A percentile compares a stretch with the other conserved stretches of the same genome.
Conservation (phyloP, 2,888 invertebrate species). For the Cynaeus angustus region DNA sequence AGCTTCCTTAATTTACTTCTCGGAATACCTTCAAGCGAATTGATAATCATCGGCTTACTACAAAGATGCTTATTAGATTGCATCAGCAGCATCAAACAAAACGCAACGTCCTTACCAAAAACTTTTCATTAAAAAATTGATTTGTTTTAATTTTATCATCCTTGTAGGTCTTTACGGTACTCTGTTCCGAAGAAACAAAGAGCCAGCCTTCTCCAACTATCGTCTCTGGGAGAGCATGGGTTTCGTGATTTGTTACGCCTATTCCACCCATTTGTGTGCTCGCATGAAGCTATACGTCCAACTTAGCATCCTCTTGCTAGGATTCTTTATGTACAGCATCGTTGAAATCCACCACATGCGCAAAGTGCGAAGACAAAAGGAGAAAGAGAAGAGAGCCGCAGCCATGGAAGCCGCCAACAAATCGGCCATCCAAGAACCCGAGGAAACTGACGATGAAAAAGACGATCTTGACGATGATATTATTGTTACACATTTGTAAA, state of each 20-base stretch:
- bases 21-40: constrained; percentile 29
- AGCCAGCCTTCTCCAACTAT: constrained; percentile 94
- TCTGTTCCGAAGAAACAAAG: constrained; percentile 90
- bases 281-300: constrained; percentile 90
- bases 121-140: no score
- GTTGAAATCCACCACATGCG: constrained; percentile 89
- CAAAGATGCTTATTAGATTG: constrained; percentile 23
- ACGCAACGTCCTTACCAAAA: constrained; percentile 6
- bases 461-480: constrained; percentile 93
- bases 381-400: constrained; percentile 77
- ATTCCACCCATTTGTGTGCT: constrained; percentile 90
- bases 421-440: constrained; percentile 71
- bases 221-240: constrained; percentile 93
- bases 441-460: constrained; percentile 90
- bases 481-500: constrained; percentile 87
- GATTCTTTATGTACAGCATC: constrained; percentile 84
- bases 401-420: constrained; percentile 77
- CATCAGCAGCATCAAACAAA: constrained; percentile 14
- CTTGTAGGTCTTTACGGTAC: constrained; percentile 86
- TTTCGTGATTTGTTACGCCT: constrained; percentile 92
- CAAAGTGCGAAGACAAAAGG: constrained; percentile 85
- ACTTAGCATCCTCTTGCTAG: constrained; percentile 83
- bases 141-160: no score
- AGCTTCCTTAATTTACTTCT: constrained; percentile 27
- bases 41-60: constrained; percentile 26